Evolutionary conservation across 2,888 invertebrate genomes (phyloP).

Genomic region (Diabrotica balteata): DNA sequence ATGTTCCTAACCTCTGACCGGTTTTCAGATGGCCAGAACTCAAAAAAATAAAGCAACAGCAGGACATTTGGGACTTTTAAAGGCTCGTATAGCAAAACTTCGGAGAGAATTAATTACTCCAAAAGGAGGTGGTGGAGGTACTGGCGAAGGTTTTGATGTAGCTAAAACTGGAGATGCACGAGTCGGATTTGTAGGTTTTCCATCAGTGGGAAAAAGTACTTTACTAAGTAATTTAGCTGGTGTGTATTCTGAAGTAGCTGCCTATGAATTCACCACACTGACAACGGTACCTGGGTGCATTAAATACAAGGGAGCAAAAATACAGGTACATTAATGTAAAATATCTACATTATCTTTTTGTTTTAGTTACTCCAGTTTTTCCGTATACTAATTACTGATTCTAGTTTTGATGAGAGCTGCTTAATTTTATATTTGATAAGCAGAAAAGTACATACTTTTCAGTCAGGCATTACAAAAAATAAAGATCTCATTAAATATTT

Average conservation of each 20-base stretch:
- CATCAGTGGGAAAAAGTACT: slow-evolving; percentile 99
- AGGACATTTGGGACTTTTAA: slow-evolving; percentile 95
- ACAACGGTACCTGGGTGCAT: slow-evolving; percentile 99
- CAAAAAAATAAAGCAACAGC: slow-evolving; percentile 99
- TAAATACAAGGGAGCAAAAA: slow-evolving; percentile 98
- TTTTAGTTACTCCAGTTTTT: background rate
- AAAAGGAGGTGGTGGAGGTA: slow-evolving; percentile 93
- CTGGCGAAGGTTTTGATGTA: slow-evolving; percentile 98
- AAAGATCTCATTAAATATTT: too few relatives aligned
- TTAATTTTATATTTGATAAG: too few relatives aligned
- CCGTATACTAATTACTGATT: too few relatives aligned
- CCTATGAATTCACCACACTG: slow-evolving; percentile 98
- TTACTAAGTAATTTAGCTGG: slow-evolving; percentile 97
- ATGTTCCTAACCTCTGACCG: slow-evolving; percentile 21
- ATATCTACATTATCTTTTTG: background rate
- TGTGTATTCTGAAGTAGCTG: slow-evolving; percentile 99
- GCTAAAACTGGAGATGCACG: slow-evolving; percentile 99
- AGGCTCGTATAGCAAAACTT: slow-evolving; percentile 97
- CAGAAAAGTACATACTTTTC: too few relatives aligned
- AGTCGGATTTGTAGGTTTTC: slow-evolving; percentile 98
- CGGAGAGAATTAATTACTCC: slow-evolving; percentile 97
- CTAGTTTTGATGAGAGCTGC: too few relatives aligned
- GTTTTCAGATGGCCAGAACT: slow-evolving; percentile 93
- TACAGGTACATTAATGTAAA: slow-evolving; percentile 72
- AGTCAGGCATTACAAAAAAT: too few relatives aligned